These are phyloP conservation scores for Spea hammondii DNA, from an alignment of 2,797 vertebrate genomes.

Conservation along the genomic window DNA sequence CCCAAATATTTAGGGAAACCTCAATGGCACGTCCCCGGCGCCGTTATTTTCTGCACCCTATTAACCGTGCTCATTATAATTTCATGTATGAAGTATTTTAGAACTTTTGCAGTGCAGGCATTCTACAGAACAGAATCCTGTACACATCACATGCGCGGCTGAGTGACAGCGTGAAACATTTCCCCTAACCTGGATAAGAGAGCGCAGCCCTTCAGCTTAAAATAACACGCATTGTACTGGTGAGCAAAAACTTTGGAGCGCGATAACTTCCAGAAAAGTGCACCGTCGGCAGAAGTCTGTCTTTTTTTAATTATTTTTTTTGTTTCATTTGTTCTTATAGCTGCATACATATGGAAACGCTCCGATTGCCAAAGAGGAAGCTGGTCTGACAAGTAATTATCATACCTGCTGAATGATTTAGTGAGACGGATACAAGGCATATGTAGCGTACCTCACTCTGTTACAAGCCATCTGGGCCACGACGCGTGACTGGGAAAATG, in stretches of 20 bases:
- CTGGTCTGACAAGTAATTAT: constrained; percentile 54
- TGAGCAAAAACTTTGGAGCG: constrained; percentile 20
- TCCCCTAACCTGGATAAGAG: constrained; percentile 20
- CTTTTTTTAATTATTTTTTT: constrained; percentile 16
- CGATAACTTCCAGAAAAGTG: constrained; percentile 36
- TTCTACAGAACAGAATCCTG: background rate
- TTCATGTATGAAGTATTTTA: too few relatives aligned
- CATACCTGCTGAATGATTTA: constrained; percentile 46
- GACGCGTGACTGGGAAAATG: too few relatives aligned
- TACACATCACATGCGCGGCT: constrained; percentile 20
- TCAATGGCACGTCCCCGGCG: too few relatives aligned
- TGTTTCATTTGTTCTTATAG: constrained; percentile 25
- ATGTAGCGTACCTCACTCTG: constrained; percentile 70
- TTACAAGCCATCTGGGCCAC: constrained; percentile 66
- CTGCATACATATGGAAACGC: constrained; percentile 28
- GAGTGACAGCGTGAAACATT: constrained; percentile 28
- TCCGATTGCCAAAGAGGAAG: constrained; percentile 46
- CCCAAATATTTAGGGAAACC: too few relatives aligned
- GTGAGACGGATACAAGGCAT: constrained; percentile 70
- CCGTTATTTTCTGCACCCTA: too few relatives aligned
- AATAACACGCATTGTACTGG: constrained; percentile 10
- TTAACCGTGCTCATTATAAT: too few relatives aligned
- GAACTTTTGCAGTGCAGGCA: background rate
- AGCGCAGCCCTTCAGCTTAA: constrained; percentile 9
- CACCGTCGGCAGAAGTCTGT: constrained; percentile 34